Conservation (phyloP, 2,888 invertebrate species). For the Mongoloraphidia duomilia region DNA sequence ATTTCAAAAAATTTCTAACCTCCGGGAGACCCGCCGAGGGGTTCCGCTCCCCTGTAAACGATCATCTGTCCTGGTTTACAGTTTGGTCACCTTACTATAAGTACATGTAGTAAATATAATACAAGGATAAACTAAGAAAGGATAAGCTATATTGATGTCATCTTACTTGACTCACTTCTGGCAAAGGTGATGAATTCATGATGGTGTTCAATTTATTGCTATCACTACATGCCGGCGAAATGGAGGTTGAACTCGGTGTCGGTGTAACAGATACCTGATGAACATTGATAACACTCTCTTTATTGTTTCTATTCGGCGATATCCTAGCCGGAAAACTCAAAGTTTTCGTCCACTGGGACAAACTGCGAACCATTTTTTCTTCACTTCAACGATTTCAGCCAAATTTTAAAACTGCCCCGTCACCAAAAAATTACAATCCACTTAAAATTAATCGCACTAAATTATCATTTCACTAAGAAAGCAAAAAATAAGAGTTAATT, state of each 20-base stretch:
- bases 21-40: too few relatives aligned
- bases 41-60: too few relatives aligned
- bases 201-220: slow-evolving; percentile 27
- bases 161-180: slow-evolving; percentile 17
- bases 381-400: slow-evolving; percentile 12
- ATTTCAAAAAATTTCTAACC: too few relatives aligned
- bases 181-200: slow-evolving; percentile 22
- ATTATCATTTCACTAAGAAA: too few relatives aligned
- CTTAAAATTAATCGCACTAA: too few relatives aligned
- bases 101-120: too few relatives aligned
- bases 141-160: not conserved
- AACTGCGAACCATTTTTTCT: slow-evolving; percentile 65
- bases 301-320: slow-evolving; percentile 65
- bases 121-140: too few relatives aligned
- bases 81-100: too few relatives aligned
- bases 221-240: slow-evolving; percentile 21
- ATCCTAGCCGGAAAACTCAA: slow-evolving; percentile 77
- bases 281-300: slow-evolving; percentile 49
- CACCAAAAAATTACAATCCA: slow-evolving; percentile 1
- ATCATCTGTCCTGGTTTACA: too few relatives aligned
- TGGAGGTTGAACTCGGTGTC: slow-evolving; percentile 41
- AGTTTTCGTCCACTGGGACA: slow-evolving; percentile 84
- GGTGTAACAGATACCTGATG: slow-evolving; percentile 36
- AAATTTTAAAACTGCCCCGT: slow-evolving; percentile 6
- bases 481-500: too few relatives aligned